Conservation (phyloP, 2,113 vertebrate genomes). For the Todiramphus chloris region DNA sequence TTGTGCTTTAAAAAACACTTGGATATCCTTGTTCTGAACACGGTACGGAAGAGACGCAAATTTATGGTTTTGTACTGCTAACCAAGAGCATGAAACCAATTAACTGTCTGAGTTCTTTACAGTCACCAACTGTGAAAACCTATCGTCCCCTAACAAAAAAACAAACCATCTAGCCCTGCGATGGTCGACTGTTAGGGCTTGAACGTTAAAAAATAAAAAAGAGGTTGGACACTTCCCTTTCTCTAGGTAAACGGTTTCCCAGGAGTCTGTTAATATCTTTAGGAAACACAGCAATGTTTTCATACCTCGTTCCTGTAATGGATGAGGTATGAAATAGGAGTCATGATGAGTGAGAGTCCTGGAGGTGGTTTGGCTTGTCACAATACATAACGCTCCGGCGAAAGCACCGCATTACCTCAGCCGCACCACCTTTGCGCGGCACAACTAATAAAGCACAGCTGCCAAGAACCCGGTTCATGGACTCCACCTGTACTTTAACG, state of each 20-base stretch:
- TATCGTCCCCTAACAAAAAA: not conserved
- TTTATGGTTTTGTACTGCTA: not conserved
- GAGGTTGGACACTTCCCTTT: not conserved
- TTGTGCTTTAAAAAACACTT: not conserved
- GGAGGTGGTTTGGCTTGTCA: slow-evolving; percentile 14
- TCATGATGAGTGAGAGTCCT: slow-evolving; percentile 26
- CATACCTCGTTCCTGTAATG: slow-evolving; percentile 15
- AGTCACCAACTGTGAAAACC: not conserved
- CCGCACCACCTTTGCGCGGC: not conserved
- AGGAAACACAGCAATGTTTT: slow-evolving; percentile 43
- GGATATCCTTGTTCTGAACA: not conserved
- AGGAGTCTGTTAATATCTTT: slow-evolving; percentile 28
- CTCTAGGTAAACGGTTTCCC: slow-evolving; percentile 15
- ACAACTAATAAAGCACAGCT: slow-evolving; percentile 19
- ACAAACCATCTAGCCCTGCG: not conserved
- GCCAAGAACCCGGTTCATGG: slow-evolving; percentile 12
- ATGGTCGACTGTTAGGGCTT: not conserved
- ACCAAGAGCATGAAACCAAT: not conserved
- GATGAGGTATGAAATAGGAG: slow-evolving; percentile 27
- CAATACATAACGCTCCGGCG: slow-evolving; percentile 15
- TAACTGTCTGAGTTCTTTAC: not conserved
- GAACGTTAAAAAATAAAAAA: not conserved
- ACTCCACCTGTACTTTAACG: slow-evolving; percentile 10
- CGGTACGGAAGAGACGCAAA: not conserved
- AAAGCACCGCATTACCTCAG: slow-evolving; percentile 27